A percentile compares a stretch with the other conserved stretches of the same genome.
phyloP scores from a whole-genome alignment of 2,113 vertebrate species.

The Meles meles region DNA sequence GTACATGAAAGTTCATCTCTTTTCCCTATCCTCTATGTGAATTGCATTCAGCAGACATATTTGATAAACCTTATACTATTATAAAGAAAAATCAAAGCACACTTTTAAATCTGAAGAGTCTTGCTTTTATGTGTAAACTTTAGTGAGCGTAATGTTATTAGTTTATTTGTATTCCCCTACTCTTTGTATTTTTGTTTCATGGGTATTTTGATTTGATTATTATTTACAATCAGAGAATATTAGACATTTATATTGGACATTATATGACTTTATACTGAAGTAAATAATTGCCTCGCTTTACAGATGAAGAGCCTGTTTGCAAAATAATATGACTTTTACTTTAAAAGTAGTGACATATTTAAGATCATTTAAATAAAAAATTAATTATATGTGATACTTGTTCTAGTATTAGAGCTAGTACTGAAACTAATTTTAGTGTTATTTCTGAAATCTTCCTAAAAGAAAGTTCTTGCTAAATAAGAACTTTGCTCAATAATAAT shows the following conservation, averaged over 20 bases:
- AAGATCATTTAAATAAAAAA: neutral
- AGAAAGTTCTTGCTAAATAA: neutral
- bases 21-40: neutral
- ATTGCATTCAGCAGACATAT: neutral
- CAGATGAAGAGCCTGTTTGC: neutral
- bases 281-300: neutral
- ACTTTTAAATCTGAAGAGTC: neutral
- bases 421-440: neutral
- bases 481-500: neutral
- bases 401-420: neutral
- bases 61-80: neutral
- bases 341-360: neutral
- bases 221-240: neutral
- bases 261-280: neutral
- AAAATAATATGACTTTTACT: neutral
- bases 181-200: neutral
- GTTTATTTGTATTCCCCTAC: neutral
- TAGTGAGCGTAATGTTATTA: neutral
- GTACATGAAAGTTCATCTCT: neutral
- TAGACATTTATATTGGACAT: neutral
- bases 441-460: neutral
- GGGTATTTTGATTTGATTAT: neutral
- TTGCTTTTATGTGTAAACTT: neutral
- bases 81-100: neutral
- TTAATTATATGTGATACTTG: neutral